Percentiles rank a stretch among this genome's conserved stretches.
Evolutionary conservation across 2,113 vertebrate genomes (phyloP).

Genomic region (Piprites chloris): DNA sequence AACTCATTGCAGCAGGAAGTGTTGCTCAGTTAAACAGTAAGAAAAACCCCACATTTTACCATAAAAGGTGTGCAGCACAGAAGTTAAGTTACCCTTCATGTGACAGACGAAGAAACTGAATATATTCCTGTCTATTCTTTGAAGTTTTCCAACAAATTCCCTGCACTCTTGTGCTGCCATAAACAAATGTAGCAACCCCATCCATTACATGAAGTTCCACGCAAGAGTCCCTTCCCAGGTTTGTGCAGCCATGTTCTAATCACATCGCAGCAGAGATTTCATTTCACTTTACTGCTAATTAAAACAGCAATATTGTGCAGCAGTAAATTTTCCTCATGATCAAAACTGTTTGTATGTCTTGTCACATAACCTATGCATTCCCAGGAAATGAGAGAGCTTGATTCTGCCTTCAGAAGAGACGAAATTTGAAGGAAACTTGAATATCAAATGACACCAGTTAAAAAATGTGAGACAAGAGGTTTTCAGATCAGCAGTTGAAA

Average conservation of each 20-base stretch:
- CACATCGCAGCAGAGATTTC: not conserved
- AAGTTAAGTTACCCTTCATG: slow-evolving; percentile 15
- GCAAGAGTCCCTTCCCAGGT: not conserved
- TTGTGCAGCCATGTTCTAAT: not conserved
- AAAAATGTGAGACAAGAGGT: slow-evolving; percentile 31
- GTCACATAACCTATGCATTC: slow-evolving; percentile 56
- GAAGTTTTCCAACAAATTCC: slow-evolving; percentile 24
- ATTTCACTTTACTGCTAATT: slow-evolving; percentile 4
- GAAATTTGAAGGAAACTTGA: slow-evolving; percentile 51
- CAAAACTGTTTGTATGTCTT: slow-evolving; percentile 36
- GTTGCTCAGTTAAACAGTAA: not conserved
- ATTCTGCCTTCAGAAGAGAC: slow-evolving; percentile 44
- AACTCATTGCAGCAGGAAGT: not conserved
- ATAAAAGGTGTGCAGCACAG: not conserved
- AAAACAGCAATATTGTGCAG: not conserved
- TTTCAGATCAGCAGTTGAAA: slow-evolving; percentile 56
- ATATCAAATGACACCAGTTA: slow-evolving; percentile 47
- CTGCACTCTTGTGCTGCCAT: not conserved
- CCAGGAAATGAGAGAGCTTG: not conserved
- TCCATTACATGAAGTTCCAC: not conserved
- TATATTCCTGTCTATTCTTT: slow-evolving; percentile 39
- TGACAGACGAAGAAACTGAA: slow-evolving; percentile 21
- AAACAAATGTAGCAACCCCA: not conserved
- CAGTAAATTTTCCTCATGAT: slow-evolving; percentile 18
- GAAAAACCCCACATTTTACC: slow-evolving; percentile 22